Conservation (phyloP, 2,797 vertebrate species). For the Typhlichthys subterraneus region DNA sequence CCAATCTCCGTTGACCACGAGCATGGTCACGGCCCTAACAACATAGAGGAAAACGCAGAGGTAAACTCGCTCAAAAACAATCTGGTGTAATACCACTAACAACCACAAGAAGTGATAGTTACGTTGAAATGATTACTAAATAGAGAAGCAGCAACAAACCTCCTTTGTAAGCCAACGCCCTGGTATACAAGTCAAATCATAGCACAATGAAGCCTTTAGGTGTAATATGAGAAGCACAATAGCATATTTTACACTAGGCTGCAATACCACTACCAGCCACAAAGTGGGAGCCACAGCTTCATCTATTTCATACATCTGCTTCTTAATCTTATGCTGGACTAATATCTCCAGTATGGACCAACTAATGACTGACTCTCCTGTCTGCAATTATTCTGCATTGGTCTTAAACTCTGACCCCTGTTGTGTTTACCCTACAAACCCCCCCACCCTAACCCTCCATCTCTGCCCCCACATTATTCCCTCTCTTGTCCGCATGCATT, state of each 20-base stretch:
- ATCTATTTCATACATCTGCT: constrained; percentile 41
- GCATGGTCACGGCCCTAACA: constrained; percentile 55
- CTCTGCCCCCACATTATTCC: constrained; percentile 66
- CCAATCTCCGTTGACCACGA: constrained; percentile 65
- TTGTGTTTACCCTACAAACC: constrained; percentile 38
- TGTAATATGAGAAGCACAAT: constrained; percentile 66
- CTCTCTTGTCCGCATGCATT: constrained; percentile 88
- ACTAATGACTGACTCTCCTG: constrained; percentile 64
- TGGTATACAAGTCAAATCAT: constrained; percentile 38
- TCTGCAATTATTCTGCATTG: constrained; percentile 68
- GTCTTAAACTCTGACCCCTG: constrained; percentile 60
- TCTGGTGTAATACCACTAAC: constrained; percentile 78
- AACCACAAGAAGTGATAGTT: constrained; percentile 30
- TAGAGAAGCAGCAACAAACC: constrained; percentile 17
- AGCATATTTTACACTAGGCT: constrained; percentile 63
- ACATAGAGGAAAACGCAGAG: constrained; percentile 75
- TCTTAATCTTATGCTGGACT: constrained; percentile 56
- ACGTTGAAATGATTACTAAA: constrained; percentile 23
- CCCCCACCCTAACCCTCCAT: constrained; percentile 23
- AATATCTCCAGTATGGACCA: constrained; percentile 63
- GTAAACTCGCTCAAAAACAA: constrained; percentile 93
- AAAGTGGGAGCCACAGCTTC: constrained; percentile 51
- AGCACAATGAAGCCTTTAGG: constrained; percentile 39
- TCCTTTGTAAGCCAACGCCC: constrained; percentile 21
- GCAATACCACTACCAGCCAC: constrained; percentile 53